Evolutionary conservation across 2,797 vertebrate species (phyloP).

Genomic region (Petrocephalus sullivani): DNA sequence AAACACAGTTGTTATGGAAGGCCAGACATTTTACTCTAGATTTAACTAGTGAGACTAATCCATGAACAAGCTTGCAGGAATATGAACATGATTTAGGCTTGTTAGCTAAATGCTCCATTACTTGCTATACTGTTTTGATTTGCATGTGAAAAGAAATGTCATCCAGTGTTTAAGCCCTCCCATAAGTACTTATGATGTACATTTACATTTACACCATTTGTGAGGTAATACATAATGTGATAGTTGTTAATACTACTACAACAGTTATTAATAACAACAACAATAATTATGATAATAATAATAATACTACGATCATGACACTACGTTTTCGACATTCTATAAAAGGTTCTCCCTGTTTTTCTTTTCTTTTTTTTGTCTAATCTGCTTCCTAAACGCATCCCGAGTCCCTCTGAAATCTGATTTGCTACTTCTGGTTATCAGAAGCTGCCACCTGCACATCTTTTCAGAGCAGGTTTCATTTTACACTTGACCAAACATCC

Average conservation of each 20-base stretch:
- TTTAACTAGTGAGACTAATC: not conserved
- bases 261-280: not conserved
- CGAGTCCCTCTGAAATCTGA: conserved; percentile 11
- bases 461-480: conserved; percentile 45
- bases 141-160: not conserved
- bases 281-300: not conserved
- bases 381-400: not conserved
- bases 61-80: conserved; percentile 1
- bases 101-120: not conserved
- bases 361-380: not conserved
- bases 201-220: too few species aligned
- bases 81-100: not conserved
- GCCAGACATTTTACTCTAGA: not conserved
- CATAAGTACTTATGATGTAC: not conserved
- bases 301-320: not conserved
- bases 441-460: conserved; percentile 31
- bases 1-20: not conserved
- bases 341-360: not conserved
- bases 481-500: conserved; percentile 49
- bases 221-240: not conserved
- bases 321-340: not conserved
- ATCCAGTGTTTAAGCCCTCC: not conserved
- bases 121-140: not conserved
- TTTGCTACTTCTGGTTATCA: conserved; percentile 32
- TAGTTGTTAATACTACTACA: not conserved